phyloP scores from a whole-genome alignment of 2,113 vertebrate genomes.

The Myiozetetes cayanensis region DNA sequence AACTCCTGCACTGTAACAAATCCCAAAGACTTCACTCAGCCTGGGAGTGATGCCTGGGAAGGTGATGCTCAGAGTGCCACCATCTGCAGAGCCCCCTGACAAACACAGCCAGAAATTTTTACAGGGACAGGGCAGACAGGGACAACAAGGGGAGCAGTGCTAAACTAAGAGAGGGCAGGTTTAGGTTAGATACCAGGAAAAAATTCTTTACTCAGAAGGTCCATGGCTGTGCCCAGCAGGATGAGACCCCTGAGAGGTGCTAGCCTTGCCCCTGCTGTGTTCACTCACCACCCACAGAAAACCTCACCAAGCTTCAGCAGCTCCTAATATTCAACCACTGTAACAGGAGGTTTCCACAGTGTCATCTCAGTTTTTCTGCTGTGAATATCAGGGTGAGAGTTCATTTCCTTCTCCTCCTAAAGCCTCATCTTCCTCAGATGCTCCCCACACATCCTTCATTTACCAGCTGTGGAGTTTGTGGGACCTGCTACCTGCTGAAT shows the following conservation, averaged over 20 bases:
- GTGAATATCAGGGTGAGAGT: background rate
- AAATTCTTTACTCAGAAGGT: background rate
- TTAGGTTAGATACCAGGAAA: background rate
- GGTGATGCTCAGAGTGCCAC: background rate
- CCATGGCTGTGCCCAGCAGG: rapidly evolving
- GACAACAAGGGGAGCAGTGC: background rate
- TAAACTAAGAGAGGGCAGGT: background rate
- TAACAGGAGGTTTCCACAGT: background rate
- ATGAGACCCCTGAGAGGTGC: background rate
- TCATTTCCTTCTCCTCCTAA: background rate
- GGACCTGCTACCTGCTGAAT: background rate
- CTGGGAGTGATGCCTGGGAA: background rate
- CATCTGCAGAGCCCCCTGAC: background rate
- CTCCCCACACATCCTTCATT: background rate
- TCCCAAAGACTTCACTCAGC: background rate
- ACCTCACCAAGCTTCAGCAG: rapidly evolving
- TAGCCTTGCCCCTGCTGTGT: too few species aligned
- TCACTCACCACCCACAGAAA: background rate
- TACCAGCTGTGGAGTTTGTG: background rate
- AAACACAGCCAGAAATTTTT: background rate
- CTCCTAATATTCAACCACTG: background rate
- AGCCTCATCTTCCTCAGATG: background rate
- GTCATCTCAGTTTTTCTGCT: background rate
- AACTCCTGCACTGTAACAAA: background rate
- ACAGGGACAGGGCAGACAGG: background rate